Percentiles rank a stretch among this genome's conserved stretches.
Evolutionary conservation across 2,797 vertebrate species (phyloP).

Genomic region (Octomys mimax): DNA sequence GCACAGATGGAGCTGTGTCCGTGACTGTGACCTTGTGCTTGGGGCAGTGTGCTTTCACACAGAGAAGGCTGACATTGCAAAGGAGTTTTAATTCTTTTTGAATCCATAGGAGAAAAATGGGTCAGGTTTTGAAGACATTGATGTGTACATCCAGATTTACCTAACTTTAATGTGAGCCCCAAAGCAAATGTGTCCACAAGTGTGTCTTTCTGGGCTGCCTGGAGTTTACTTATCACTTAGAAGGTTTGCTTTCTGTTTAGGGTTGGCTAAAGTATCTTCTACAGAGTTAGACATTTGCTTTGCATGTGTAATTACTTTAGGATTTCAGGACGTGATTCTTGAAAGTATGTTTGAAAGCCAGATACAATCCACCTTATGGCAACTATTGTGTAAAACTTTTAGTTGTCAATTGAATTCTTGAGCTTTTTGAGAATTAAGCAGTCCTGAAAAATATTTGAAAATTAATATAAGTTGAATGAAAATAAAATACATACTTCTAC

Average conservation of each 20-base stretch:
- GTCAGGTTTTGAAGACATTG: constrained; percentile 8
- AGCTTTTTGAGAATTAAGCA: constrained; percentile 23
- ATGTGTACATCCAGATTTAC: background rate
- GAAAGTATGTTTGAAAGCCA: background rate
- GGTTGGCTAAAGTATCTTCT: background rate
- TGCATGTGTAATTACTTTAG: constrained; percentile 38
- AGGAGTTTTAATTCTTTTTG: background rate
- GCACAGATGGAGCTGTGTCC: background rate
- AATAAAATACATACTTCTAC: constrained; percentile 34
- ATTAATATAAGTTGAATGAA: constrained; percentile 21
- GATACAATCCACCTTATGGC: background rate
- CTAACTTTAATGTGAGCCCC: background rate
- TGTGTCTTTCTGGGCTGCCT: background rate
- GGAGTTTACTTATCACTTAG: constrained; percentile 47
- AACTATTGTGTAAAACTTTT: constrained; percentile 36
- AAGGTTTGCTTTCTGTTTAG: constrained; percentile 28
- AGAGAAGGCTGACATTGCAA: background rate
- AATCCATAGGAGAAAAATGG: background rate
- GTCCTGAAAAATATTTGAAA: constrained; percentile 49
- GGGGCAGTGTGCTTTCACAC: constrained; percentile 17
- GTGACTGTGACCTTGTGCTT: background rate
- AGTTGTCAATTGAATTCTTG: background rate
- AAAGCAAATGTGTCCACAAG: background rate
- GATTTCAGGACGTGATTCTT: constrained; percentile 8
- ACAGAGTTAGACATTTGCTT: background rate